Evolutionary conservation across 2,888 invertebrate genomes (phyloP).

Genomic region (Catocala fraxini): DNA sequence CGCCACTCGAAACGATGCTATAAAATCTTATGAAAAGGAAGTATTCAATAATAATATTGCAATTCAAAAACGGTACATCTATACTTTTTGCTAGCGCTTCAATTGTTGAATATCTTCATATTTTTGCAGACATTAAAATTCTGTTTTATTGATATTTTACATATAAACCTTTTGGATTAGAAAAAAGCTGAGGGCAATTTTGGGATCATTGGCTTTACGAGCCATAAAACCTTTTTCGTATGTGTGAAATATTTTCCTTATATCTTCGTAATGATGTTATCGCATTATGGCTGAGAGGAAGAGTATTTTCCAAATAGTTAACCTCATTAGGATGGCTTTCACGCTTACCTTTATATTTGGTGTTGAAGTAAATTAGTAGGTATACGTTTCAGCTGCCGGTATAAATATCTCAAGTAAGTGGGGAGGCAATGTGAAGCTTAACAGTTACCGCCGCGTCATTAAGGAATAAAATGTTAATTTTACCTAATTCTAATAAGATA

Average conservation of each 20-base stretch:
- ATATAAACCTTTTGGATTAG: slow-evolving; percentile 54
- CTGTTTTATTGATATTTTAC: slow-evolving; percentile 47
- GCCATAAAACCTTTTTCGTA: slow-evolving; percentile 73
- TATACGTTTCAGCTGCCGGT: slow-evolving; percentile 31
- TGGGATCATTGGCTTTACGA: slow-evolving; percentile 77
- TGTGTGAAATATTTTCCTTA: slow-evolving; percentile 59
- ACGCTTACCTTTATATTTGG: slow-evolving; percentile 30
- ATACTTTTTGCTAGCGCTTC: neutral
- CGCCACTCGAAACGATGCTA: no score
- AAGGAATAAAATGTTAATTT: no score
- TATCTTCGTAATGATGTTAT: slow-evolving; percentile 50
- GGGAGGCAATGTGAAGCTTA: neutral
- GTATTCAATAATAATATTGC: neutral
- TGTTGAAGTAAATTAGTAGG: slow-evolving; percentile 41
- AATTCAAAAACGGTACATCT: neutral
- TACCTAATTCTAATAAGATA: no score
- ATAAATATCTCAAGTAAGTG: slow-evolving; percentile 17
- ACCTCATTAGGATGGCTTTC: slow-evolving; percentile 37
- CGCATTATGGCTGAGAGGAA: slow-evolving; percentile 45
- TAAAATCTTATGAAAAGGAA: no score
- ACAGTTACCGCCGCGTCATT: neutral
- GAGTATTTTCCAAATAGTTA: slow-evolving; percentile 53
- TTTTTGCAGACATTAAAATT: slow-evolving; percentile 36
- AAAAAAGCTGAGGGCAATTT: slow-evolving; percentile 65
- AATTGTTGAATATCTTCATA: slow-evolving; percentile 17